phyloP scores from a whole-genome alignment of 1,140 invertebrate species.

The Drosophila auraria region DNA sequence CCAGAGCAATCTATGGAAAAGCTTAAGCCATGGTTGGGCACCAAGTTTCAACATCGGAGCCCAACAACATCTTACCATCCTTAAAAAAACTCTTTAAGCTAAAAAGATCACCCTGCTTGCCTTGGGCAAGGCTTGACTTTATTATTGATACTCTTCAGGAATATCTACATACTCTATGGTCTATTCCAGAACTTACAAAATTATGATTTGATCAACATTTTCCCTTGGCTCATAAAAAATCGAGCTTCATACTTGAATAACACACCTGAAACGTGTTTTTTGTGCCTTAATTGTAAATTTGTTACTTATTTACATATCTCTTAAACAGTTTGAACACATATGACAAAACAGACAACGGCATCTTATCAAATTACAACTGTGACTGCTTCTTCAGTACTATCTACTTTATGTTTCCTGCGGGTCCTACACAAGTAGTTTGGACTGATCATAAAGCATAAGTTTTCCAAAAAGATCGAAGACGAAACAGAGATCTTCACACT shows the following conservation, averaged over 20 bases:
- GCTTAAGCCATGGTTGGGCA: not conserved
- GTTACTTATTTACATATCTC: no score
- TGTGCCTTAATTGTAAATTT: no score
- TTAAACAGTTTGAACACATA: not conserved
- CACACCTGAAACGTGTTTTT: no score
- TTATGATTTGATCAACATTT: no score
- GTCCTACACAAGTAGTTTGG: constrained; percentile 1
- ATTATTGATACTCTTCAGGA: no score
- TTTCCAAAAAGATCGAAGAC: not conserved
- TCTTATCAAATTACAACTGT: constrained; percentile 12
- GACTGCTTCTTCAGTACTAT: not conserved
- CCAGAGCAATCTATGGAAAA: no score
- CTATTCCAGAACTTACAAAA: no score
- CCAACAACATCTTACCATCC: not conserved
- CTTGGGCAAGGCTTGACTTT: no score
- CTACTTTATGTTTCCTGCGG: constrained; percentile 23
- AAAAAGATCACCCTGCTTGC: no score
- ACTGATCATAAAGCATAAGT: not conserved
- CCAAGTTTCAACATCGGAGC: not conserved
- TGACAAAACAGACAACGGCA: constrained; percentile 1
- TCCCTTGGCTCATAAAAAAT: no score
- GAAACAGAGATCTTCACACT: constrained; percentile 31
- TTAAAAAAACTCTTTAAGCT: not conserved
- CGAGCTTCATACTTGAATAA: no score
- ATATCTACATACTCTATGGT: no score